These are phyloP conservation scores for Leucophora obtusa DNA, from an alignment of 2,888 invertebrate genomes.

Conservation along the genomic window DNA sequence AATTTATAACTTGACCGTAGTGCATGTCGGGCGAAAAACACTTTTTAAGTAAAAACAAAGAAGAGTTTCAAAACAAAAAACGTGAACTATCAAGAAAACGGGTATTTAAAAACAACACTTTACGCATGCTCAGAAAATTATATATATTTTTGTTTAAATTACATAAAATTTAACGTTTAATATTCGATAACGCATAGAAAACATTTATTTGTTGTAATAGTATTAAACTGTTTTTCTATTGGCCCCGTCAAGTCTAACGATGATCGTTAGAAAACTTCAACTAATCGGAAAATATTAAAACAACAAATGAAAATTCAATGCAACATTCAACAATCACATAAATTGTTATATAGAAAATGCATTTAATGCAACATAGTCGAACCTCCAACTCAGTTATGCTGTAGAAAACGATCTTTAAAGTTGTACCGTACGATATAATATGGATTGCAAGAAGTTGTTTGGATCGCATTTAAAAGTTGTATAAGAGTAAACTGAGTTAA, in stretches of 20 bases:
- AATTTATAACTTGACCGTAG: constrained; percentile 55
- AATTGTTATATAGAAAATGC: not conserved
- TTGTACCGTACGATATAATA: not conserved
- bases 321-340: constrained; percentile 14
- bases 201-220: constrained; percentile 22
- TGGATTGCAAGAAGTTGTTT: constrained; percentile 20
- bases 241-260: constrained; percentile 62
- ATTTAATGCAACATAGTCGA: not conserved
- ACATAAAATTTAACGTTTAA: not conserved
- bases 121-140: not conserved
- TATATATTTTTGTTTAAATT: too few relatives aligned
- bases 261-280: constrained; percentile 61
- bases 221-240: constrained; percentile 59
- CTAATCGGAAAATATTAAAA: constrained; percentile 55
- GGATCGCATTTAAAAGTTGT: constrained; percentile 10
- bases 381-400: not conserved
- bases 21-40: constrained; percentile 26
- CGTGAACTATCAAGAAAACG: not conserved
- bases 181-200: not conserved
- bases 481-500: constrained; percentile 21
- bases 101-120: not conserved
- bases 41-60: not conserved
- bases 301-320: constrained; percentile 35
- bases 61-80: not conserved
- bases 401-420: not conserved